phyloP scores from a whole-genome alignment of 2,113 vertebrate species.

The Illadopsis cleaveri region DNA sequence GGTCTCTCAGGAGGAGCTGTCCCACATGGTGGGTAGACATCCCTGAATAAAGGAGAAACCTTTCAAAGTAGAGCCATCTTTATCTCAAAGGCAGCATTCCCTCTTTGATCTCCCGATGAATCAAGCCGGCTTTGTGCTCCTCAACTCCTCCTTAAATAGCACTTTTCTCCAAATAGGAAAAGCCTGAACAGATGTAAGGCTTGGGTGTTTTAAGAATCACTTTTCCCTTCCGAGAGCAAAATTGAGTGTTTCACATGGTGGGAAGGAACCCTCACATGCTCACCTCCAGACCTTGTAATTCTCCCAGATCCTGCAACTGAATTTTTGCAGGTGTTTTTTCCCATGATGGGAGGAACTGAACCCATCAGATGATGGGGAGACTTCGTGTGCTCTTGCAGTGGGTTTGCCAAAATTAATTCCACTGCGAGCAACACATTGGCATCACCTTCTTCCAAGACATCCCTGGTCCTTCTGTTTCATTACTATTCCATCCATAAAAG shows the following conservation, averaged over 20 bases:
- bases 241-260: background rate
- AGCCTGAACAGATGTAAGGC: no score
- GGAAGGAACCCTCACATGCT: background rate
- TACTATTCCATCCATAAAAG: background rate
- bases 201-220: no score
- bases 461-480: background rate
- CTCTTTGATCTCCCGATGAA: no score
- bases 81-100: no score
- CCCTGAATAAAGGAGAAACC: no score
- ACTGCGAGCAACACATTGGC: rapidly evolving
- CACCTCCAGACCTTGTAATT: background rate
- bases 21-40: no score
- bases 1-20: no score
- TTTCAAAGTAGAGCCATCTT: no score
- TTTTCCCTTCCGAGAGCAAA: background rate
- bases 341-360: background rate
- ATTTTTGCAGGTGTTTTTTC: background rate
- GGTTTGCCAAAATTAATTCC: background rate
- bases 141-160: no score
- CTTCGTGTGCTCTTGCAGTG: background rate
- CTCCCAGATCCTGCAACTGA: background rate
- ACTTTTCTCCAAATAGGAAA: no score
- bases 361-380: background rate
- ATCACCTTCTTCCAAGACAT: background rate
- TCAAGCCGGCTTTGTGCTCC: no score